Conservation (phyloP, 2,797 vertebrate genomes). For the Pteronotus mesoamericanus region DNA sequence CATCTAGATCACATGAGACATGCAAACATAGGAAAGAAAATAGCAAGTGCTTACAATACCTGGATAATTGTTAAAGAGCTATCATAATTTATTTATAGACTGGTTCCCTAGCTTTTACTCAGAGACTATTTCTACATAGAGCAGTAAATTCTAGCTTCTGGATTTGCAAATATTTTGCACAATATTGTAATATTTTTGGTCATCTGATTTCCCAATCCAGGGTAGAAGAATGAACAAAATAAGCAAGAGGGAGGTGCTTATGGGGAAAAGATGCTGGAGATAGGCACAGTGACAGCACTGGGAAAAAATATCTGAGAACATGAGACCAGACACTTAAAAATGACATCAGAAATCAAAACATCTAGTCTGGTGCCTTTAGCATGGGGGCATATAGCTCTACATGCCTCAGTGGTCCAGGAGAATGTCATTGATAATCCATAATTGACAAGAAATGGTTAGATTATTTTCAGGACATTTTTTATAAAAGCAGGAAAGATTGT, state of each 20-base stretch:
- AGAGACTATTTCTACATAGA: neutral
- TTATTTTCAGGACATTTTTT: neutral
- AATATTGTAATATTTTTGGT: neutral
- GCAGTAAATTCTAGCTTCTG: neutral
- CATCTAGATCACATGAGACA: neutral
- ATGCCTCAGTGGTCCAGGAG: neutral
- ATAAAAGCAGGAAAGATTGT: neutral
- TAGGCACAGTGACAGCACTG: neutral
- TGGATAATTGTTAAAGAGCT: neutral
- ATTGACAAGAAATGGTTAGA: neutral
- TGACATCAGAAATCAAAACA: neutral
- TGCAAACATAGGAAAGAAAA: neutral
- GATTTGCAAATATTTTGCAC: slow-evolving; percentile 30
- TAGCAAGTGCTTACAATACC: neutral
- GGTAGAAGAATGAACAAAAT: slow-evolving; percentile 7
- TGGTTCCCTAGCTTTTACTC: neutral
- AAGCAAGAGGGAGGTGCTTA: neutral
- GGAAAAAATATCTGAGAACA: neutral
- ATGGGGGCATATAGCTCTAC: neutral
- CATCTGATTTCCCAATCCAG: neutral
- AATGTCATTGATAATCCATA: neutral
- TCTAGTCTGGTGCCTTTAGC: neutral
- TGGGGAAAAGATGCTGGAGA: neutral
- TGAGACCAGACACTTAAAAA: neutral
- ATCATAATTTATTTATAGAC: slow-evolving; percentile 1